Conservation (phyloP, 2,113 vertebrate genomes). For the Anas platyrhynchos region DNA sequence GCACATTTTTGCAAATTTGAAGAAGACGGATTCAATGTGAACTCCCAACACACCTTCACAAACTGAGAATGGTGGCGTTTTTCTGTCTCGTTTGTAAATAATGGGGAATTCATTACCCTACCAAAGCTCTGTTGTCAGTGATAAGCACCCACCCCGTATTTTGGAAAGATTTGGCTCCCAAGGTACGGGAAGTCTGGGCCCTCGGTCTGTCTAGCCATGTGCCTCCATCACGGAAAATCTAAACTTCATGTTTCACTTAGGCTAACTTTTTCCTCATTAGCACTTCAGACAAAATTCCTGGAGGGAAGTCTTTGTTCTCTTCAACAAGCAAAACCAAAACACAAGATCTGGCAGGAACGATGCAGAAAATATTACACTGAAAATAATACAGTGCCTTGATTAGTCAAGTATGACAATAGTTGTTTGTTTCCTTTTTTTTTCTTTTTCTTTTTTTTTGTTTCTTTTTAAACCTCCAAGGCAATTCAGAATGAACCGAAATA, state of each 20-base stretch:
- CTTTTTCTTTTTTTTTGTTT: neutral
- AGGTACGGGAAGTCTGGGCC: neutral
- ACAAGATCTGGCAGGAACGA: constrained; percentile 51
- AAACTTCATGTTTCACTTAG: constrained; percentile 1
- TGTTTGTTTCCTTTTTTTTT: neutral
- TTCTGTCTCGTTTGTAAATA: neutral
- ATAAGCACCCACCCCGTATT: neutral
- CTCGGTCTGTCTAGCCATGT: neutral
- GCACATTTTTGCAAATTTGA: neutral
- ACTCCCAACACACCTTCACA: neutral
- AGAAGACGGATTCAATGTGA: neutral
- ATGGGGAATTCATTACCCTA: neutral
- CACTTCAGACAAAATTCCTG: constrained; percentile 62
- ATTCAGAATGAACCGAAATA: neutral
- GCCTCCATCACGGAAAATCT: neutral
- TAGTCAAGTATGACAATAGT: neutral
- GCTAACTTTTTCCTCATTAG: constrained; percentile 52
- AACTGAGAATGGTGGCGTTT: neutral
- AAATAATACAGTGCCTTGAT: constrained; percentile 15
- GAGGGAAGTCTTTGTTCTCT: constrained; percentile 59
- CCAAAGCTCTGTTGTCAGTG: neutral
- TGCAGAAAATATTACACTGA: constrained; percentile 40
- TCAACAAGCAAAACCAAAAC: constrained; percentile 56
- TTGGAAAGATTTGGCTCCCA: neutral
- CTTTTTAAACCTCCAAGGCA: neutral